Percentiles rank a stretch among this genome's conserved stretches.
phyloP scores from a whole-genome alignment of 2,113 vertebrate species.

The Heterocephalus glaber region DNA sequence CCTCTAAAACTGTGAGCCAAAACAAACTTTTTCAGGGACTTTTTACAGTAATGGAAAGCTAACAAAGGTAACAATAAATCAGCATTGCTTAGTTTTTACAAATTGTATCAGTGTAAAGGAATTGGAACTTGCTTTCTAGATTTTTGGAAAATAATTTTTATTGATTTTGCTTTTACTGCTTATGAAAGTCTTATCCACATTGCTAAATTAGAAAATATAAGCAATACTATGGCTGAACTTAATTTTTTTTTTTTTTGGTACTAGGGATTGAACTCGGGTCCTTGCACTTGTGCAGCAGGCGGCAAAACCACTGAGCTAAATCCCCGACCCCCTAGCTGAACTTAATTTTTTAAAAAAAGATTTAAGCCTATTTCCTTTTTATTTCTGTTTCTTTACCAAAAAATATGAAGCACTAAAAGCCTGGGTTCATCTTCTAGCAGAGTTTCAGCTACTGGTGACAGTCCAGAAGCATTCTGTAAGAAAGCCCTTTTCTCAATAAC shows the following conservation, averaged over 20 bases:
- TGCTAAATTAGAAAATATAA: background rate
- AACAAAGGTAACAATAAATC: background rate
- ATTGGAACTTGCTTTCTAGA: background rate
- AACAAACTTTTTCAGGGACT: background rate
- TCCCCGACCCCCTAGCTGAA: too few relatives aligned
- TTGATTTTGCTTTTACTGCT: background rate
- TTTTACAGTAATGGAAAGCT: background rate
- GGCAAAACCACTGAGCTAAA: too few relatives aligned
- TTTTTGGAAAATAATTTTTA: background rate
- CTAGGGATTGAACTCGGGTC: too few relatives aligned
- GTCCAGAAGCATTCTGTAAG: background rate
- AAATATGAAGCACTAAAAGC: background rate
- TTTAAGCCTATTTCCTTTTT: background rate
- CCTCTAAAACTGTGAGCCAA: background rate
- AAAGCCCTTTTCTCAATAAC: background rate
- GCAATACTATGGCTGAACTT: background rate
- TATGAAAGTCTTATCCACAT: background rate
- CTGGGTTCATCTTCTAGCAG: background rate
- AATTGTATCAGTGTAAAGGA: background rate
- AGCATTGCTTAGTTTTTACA: background rate
- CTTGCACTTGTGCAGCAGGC: too few relatives aligned
- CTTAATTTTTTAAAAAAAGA: background rate
- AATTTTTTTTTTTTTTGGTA: too few relatives aligned
- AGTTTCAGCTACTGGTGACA: background rate
- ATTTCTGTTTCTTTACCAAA: constrained; percentile 11